Percentiles rank a stretch among this genome's conserved stretches.
Evolutionary conservation across 2,888 invertebrate species (phyloP).

Genomic region (Amiota communis): DNA sequence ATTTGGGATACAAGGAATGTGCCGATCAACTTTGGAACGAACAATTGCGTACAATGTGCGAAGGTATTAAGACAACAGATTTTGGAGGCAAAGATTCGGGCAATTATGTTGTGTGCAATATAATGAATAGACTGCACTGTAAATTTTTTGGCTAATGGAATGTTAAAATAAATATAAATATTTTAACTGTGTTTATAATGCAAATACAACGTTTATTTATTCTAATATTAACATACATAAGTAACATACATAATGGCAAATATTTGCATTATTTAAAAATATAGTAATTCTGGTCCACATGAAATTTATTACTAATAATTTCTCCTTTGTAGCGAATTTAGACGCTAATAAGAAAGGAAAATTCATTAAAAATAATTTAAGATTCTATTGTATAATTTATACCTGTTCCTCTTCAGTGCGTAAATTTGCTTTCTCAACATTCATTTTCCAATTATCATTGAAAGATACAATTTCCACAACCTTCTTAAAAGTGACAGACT

Average conservation of each 20-base stretch:
- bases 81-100: constrained; percentile 55
- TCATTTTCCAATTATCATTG: constrained; percentile 50
- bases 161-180: not conserved
- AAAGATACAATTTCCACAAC: constrained; percentile 51
- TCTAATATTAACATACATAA: no score
- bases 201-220: not conserved
- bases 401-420: constrained; percentile 58
- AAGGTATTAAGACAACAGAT: constrained; percentile 53
- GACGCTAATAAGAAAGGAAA: not conserved
- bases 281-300: no score
- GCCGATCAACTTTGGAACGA: constrained; percentile 47
- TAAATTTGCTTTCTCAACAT: constrained; percentile 38
- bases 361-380: constrained; percentile 24
- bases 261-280: not conserved
- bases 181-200: not conserved
- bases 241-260: not conserved
- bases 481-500: constrained; percentile 45
- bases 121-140: constrained; percentile 53
- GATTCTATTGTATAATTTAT: not conserved
- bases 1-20: constrained; percentile 51
- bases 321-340: no score
- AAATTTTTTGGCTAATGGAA: constrained; percentile 34
- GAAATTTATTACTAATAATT: no score
- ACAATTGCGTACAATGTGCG: constrained; percentile 55
- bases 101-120: constrained; percentile 56